Percentiles rank a stretch among this genome's conserved stretches.
Conservation (phyloP, 2,797 vertebrate genomes). For the Arctocebus calabarensis region DNA sequence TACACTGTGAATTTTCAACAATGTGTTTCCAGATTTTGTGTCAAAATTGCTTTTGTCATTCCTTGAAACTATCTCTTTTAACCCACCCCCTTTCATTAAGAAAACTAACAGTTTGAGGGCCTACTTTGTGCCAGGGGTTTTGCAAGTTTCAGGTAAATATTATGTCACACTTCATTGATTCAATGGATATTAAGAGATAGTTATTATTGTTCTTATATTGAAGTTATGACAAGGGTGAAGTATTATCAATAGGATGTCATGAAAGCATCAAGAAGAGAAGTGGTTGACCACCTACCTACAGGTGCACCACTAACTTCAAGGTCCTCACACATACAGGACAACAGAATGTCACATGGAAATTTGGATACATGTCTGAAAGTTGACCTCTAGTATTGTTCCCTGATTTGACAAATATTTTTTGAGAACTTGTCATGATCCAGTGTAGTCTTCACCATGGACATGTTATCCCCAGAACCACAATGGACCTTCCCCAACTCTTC, state of each 20-base stretch:
- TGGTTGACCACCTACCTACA: background rate
- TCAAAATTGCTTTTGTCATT: background rate
- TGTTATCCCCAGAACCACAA: background rate
- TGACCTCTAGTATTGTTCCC: background rate
- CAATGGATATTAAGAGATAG: background rate
- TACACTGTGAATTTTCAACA: background rate
- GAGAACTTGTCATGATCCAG: background rate
- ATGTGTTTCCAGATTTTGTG: background rate
- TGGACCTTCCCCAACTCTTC: background rate
- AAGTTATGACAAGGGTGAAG: background rate
- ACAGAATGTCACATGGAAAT: background rate
- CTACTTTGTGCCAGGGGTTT: background rate
- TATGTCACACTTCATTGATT: background rate
- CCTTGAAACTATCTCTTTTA: background rate
- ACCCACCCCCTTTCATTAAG: background rate
- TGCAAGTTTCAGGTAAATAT: background rate
- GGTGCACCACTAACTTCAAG: background rate
- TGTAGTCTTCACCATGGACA: background rate
- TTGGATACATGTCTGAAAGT: conserved; percentile 6
- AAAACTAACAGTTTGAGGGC: background rate
- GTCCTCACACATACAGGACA: no score
- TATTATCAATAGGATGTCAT: background rate
- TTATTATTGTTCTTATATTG: background rate
- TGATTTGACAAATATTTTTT: background rate
- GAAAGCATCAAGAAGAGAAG: background rate